Evolutionary conservation across 2,797 vertebrate genomes (phyloP).

Genomic region (Typhlichthys subterraneus): DNA sequence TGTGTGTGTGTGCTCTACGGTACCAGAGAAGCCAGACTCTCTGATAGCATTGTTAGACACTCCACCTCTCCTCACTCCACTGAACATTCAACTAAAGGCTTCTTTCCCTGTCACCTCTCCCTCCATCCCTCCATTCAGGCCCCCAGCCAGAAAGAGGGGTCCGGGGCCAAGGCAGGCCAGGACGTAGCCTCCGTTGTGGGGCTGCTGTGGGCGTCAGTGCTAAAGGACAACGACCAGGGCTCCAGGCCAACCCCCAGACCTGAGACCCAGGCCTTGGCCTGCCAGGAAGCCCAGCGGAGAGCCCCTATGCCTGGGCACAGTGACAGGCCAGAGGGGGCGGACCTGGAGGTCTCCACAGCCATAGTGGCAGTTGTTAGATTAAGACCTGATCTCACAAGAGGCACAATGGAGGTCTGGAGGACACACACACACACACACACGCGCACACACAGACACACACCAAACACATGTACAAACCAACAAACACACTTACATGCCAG

Average conservation of each 20-base stretch:
- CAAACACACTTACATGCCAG: background rate
- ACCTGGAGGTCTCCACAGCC: constrained; percentile 67
- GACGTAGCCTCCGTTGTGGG: constrained; percentile 58
- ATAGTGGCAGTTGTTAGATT: constrained; percentile 76
- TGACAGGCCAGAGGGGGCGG: constrained; percentile 61
- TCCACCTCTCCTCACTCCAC: constrained; percentile 79
- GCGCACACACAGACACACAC: background rate
- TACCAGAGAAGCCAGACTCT: constrained; percentile 55
- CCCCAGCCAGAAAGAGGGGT: constrained; percentile 66
- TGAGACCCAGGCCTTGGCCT: constrained; percentile 63
- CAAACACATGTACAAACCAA: background rate
- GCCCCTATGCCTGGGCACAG: constrained; percentile 64
- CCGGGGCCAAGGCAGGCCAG: constrained; percentile 65
- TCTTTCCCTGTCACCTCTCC: constrained; percentile 31
- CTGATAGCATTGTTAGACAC: constrained; percentile 83
- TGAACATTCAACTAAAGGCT: constrained; percentile 74
- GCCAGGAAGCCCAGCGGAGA: constrained; percentile 69
- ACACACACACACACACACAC: too few relatives aligned
- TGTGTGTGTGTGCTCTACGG: constrained; percentile 26
- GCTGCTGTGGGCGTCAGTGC: constrained; percentile 47
- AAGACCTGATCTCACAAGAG: constrained; percentile 76
- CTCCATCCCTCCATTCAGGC: constrained; percentile 52
- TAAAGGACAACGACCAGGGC: constrained; percentile 67
- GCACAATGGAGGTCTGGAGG: constrained; percentile 63
- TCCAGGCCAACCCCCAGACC: constrained; percentile 73